Base-by-base conservation (phyloP, 2,888 invertebrate genomes). In the Augochlorella aurata region DNA sequence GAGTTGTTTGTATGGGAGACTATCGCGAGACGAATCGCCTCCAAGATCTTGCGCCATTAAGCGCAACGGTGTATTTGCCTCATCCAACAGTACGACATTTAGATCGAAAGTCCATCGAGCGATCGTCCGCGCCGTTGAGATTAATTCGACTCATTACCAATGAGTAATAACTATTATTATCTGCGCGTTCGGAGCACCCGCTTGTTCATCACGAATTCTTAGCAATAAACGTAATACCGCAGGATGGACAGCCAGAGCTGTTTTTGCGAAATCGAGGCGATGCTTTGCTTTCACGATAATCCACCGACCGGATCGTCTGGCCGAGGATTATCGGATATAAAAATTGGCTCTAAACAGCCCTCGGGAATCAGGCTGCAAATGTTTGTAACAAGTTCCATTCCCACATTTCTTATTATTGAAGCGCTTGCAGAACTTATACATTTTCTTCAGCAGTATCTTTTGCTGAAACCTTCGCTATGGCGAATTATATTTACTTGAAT, bases 141-240 rank as follows among this genome's bases (percentile, higher is more conserved):
- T 87, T 83, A 87, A 85, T 86, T 83, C 73, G 58, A 78, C 76
- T 84, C 82, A 85, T 87, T 86, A 82, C 72, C 81, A 77, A 82
- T 84, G 86, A 87, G 71, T 85, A 80, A 87, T 86, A 82, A 86
- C 85, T 71, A 82, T 87, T 83, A 88, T 87, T 86, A 83, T 77
- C 70, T 63, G 72, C 73, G 76, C 75, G 81, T 71, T 81, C 85
- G 73, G 74, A 73, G 78, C 72, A 50, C 73, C 75, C 65, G 77
- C 65, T 77, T 67, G 72, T 71, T 79, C 73, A 65, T 69, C 65
- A 80, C 77, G 81, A 81, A 72, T 72, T 68, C 61, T 76, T 54
- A 54, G 70, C 54, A 66, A 16, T 71, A 67, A 79, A 70, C 70
- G 77, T 63, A 82, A 77, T 66, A 67, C 47, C 67, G 67, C 29